Base-by-base conservation (phyloP, 2,888 invertebrate genomes). In the Phorcus lineatus region DNA sequence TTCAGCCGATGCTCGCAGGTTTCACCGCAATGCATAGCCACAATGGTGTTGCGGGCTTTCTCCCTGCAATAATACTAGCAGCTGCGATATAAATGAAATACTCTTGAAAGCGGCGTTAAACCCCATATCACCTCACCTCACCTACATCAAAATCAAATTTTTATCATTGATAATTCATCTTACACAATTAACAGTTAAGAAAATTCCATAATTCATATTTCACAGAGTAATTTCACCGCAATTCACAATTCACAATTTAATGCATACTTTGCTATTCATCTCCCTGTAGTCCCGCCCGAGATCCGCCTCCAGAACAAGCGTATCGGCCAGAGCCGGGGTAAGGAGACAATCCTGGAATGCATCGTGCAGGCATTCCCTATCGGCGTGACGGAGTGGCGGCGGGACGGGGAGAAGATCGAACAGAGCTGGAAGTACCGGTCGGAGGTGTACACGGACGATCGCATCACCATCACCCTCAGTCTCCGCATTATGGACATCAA, bases 301-400 rank as follows among this genome's bases (percentile, higher is more conserved):
- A 88, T 92, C 22, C 81, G 84, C 40, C 82, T 92, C 75, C 88
- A 88, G 17, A 90, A 87, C 47, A 86, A 84, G 75, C 85, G 90
- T 80, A 88, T 92, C 66, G 88, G 91, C n/a, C 92, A 92, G 80
- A 62, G 77, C 28, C 74, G 83, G 57, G 91, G 91, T 17, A 89
- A 87, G 80, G 89, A 90, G 55, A 92, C 92, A 0, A 92, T 92
- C 22, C 85, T 92, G 54, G 91, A 92, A 79, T 92, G 92, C 81
- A 79, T 86, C 52, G 89, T 92, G 52, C 89, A 91, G 6, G 92
- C 92, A 1, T 90, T 88, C 79, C 92, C 92, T 0, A 89, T 90
- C 31, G 88, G 86, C 3, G 83, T 86, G 53, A 91, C 88, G 79
- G 87, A 88, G 22, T 92, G 92, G 92, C 85, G 85, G 78, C 83